Conservation (phyloP, 2,797 vertebrate species). For the Xyrichtys novacula region DNA sequence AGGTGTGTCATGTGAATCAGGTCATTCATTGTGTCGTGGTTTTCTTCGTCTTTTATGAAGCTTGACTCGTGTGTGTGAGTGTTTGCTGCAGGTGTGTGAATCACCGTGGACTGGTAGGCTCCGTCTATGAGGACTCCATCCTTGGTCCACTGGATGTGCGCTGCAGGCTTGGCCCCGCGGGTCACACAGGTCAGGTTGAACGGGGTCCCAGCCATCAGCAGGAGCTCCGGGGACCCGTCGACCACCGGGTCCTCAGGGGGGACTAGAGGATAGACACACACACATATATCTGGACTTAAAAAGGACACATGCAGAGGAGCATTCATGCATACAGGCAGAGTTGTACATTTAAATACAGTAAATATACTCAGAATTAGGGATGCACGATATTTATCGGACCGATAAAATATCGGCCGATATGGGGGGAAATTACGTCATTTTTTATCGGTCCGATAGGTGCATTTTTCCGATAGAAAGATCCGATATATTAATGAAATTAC, state of each 20-base stretch:
- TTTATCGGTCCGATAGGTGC: too few species aligned
- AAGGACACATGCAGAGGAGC: conserved; percentile 6
- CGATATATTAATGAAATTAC: too few species aligned
- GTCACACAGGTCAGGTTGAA: conserved; percentile 94
- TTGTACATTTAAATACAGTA: background rate
- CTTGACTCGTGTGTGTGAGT: background rate
- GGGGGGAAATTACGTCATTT: too few species aligned
- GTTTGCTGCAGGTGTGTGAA: conserved; percentile 36
- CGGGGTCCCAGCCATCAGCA: conserved; percentile 90
- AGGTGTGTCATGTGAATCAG: conserved; percentile 7
- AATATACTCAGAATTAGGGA: background rate
- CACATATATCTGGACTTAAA: background rate
- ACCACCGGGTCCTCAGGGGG: conserved; percentile 93
- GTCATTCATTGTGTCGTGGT: conserved; percentile 25
- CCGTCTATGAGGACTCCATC: conserved; percentile 89
- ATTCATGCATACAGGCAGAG: conserved; percentile 17
- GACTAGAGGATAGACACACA: conserved; percentile 78
- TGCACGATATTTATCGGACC: too few species aligned
- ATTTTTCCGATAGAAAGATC: too few species aligned
- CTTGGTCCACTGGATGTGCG: conserved; percentile 92
- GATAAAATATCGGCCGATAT: too few species aligned
- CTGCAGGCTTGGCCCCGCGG: conserved; percentile 92
- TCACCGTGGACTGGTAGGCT: conserved; percentile 89
- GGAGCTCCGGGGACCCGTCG: conserved; percentile 90
- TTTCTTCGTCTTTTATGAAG: conserved; percentile 35